Base-by-base conservation (phyloP, 2,888 invertebrate species). In the Thymelicus acteon region DNA sequence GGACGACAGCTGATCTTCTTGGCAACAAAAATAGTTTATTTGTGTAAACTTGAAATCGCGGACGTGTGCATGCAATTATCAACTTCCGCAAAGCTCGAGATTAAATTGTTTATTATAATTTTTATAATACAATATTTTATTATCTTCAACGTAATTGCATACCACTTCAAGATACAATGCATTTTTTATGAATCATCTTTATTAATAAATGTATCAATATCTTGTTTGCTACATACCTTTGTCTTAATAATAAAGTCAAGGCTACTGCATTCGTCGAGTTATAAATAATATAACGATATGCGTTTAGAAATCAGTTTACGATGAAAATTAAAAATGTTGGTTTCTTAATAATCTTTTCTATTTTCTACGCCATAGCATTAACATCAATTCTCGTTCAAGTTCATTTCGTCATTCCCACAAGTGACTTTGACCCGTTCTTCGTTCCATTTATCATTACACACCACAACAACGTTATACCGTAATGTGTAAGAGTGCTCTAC, bases 401-500 rank as follows among this genome's bases (percentile, higher is more conserved):
- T 81, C 74, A 79, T 80, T 78, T 80, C 77, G 77, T 75, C 72
- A 80, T 82, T 83, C 75, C 73, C 80, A 80, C 80, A 75, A 79
- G 80, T 86, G 89, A 89, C 87, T 90, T 88, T 90, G 90, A 89
- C 89, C 89, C 86, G 90, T 84, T 84, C 86, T 82, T 82, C 79
- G 88, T 86, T 78, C 86, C 82, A 86, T 87, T 67, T 71, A 71
- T 71, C 71, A 71, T 58, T 54, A 49, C 58, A 52, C 84, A 82
- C 83, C 80, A 83, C 85, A 83, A 85, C 82, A 81, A 84, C 83
- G 85, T 84, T 87, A 85, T 90, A 91, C 91, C 90, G 91, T 91
- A 91, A 90, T 80, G 80, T 79, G 86, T 86, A 87, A 88, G 84
- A 90, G 85, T 84, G 82, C 78, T 85, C 77, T 78, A 81, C 77